Conservation (phyloP, 2,888 invertebrate species). For the Dinocampus coccinellae region DNA sequence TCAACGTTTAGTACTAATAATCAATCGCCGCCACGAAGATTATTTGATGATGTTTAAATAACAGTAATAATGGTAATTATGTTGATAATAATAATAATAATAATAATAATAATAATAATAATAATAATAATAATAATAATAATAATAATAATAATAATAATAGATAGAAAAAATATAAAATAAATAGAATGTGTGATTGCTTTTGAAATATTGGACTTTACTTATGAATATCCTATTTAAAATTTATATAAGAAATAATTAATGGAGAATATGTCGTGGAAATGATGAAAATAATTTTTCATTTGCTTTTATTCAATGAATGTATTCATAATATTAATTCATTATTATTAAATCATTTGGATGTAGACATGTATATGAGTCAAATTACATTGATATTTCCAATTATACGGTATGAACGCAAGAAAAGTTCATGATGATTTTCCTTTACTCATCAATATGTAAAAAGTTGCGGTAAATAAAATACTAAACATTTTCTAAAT, state of each 20-base stretch:
- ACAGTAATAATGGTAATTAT: too few species aligned
- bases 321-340: neutral
- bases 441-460: neutral
- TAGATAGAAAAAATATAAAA: too few species aligned
- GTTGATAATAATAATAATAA: neutral
- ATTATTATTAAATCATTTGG: neutral
- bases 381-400: neutral
- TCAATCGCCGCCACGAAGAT: conserved; percentile 80
- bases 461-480: neutral
- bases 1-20: conserved; percentile 69
- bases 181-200: neutral
- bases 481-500: neutral
- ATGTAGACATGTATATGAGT: neutral
- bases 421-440: neutral
- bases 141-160: neutral
- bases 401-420: neutral
- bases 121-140: neutral
- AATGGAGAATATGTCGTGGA: neutral
- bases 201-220: neutral
- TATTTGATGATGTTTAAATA: conserved; percentile 85
- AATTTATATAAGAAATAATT: neutral
- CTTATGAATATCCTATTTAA: neutral
- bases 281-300: neutral
- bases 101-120: neutral
- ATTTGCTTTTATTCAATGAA: neutral